Conservation (phyloP, 2,113 vertebrate species). For the Amphilophus citrinellus region DNA sequence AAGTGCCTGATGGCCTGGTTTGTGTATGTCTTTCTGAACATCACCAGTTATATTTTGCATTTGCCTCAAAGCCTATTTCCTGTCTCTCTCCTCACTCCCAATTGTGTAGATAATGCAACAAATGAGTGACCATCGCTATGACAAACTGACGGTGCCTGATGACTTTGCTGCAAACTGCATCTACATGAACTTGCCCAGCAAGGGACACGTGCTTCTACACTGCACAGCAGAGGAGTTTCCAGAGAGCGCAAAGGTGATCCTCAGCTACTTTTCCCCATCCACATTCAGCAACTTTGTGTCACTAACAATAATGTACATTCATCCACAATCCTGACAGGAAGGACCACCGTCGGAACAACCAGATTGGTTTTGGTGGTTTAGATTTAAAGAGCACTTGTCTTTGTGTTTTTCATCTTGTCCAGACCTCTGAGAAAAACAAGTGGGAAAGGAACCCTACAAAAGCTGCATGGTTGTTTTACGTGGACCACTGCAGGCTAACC, state of each 20-base stretch:
- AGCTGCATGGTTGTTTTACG: constrained; percentile 39
- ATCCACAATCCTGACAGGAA: constrained; percentile 33
- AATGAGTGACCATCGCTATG: constrained; percentile 96
- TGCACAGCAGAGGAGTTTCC: constrained; percentile 89
- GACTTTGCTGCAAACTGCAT: constrained; percentile 93
- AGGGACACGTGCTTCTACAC: constrained; percentile 94
- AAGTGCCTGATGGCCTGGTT: constrained; percentile 37
- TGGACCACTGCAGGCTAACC: constrained; percentile 24
- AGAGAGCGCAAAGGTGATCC: constrained; percentile 90
- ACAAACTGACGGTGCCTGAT: constrained; percentile 95
- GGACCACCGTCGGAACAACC: not conserved
- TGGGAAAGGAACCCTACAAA: constrained; percentile 7
- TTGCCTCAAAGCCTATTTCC: not conserved
- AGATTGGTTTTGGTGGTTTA: constrained; percentile 35
- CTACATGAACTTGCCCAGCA: constrained; percentile 91
- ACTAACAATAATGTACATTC: constrained; percentile 5
- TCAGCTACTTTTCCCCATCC: not conserved
- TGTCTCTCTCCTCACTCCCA: constrained; percentile 45
- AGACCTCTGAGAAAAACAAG: constrained; percentile 62
- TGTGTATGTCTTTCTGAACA: constrained; percentile 36
- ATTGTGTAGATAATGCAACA: constrained; percentile 92
- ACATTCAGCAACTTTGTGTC: constrained; percentile 1
- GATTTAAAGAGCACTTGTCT: constrained; percentile 43
- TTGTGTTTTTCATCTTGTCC: constrained; percentile 41
- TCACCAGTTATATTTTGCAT: not conserved